These are phyloP conservation scores for Oegoconia quadripuncta DNA, from an alignment of 2,888 invertebrate genomes.

Conservation along the genomic window DNA sequence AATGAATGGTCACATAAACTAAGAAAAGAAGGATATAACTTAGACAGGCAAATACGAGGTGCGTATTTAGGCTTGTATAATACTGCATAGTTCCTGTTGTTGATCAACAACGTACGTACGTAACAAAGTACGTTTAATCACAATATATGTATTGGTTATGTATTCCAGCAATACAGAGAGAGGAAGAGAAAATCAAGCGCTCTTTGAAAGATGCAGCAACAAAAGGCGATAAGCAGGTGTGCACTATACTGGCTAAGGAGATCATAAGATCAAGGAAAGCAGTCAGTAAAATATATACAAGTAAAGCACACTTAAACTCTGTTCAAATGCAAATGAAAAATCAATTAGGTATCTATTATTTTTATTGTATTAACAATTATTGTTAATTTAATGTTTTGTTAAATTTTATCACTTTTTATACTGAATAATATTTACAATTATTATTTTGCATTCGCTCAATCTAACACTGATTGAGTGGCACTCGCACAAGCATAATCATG, in stretches of 20 bases:
- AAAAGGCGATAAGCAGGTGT: conserved; percentile 96
- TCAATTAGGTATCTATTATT: conserved; percentile 85
- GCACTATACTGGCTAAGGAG: conserved; percentile 95
- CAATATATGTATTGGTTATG: not conserved
- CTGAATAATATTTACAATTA: too few species aligned
- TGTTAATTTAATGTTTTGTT: too few species aligned
- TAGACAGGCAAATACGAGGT: conserved; percentile 97
- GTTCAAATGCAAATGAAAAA: conserved; percentile 99
- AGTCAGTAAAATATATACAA: conserved; percentile 93
- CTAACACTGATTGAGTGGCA: too few species aligned
- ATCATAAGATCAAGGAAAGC: conserved; percentile 93
- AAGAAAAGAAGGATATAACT: conserved; percentile 93
- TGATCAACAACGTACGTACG: not conserved
- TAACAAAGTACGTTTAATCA: too few species aligned
- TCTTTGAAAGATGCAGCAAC: conserved; percentile 97
- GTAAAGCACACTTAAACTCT: conserved; percentile 98
- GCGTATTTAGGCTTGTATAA: conserved; percentile 21
- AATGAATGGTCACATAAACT: conserved; percentile 98
- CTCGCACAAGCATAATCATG: too few species aligned
- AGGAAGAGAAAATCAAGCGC: conserved; percentile 97
- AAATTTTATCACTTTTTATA: too few species aligned
- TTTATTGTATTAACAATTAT: not conserved
- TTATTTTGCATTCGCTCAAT: too few species aligned
- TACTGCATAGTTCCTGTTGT: not conserved
- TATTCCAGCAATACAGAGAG: conserved; percentile 91